Evolutionary conservation across 2,888 invertebrate genomes (phyloP), one percentile per base, ranked within the genome.

Genomic region (Stenolophus ochropezus): DNA sequence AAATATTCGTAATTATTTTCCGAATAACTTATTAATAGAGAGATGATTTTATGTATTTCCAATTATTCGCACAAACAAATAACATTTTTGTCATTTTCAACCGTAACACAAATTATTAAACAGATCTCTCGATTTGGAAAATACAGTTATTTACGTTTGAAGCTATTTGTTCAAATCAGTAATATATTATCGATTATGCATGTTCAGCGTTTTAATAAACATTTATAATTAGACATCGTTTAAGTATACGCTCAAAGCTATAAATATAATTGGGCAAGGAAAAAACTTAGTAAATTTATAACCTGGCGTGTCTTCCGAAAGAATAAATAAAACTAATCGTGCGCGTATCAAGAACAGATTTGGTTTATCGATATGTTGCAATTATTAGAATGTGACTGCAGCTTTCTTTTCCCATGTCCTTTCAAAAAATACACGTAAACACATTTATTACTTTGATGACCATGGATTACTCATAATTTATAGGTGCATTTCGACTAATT

Each of bases 321-420:
- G 33, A 42, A 33, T 69, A 69, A 69, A 69, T 42, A 69, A 69
- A 42, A 69, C 27, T 42, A 69, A 69, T 69, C 61, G 61, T 61
- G 25, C 25, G 25, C 61, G 14, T 61, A 61, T 61, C 61, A 61
- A 61, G 4, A 61, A 25, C 61, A 61, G 61, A 61, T 25, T 61
- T n/a, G 21, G 25, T 61, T 61, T 61, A 61, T 61, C 61, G 61
- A 61, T 61, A 61, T 61, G 61, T 61, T 25, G 61, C 61, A 61
- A 69, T 69, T 69, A 69, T 69, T 42, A 42, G 42, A 69, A 42
- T 42, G 33, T n/a, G 11, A 69, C 33, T 42, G 27, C 33, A 42
- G 33, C 69, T 69, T 69, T 69, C 69, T 69, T 69, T 69, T 69
- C 69, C n/a, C 69, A 69, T 69, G 69, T 69, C 69, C 33, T 69